These are phyloP conservation scores for Rugalucina vietnamica DNA, from an alignment of 2,888 invertebrate genomes.

Conservation along the genomic window DNA sequence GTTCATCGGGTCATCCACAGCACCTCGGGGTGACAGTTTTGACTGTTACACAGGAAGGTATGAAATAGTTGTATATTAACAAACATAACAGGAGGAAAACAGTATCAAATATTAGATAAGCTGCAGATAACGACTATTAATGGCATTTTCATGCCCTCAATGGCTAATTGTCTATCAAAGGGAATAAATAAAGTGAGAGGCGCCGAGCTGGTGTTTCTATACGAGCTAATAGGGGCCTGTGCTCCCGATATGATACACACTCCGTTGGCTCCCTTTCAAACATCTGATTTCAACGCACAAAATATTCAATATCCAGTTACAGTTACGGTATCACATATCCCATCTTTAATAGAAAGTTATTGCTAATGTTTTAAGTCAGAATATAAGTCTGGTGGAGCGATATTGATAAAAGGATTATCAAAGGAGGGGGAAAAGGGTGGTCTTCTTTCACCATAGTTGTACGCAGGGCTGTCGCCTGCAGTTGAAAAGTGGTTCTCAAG, in stretches of 20 bases:
- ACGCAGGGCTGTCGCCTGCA: no score
- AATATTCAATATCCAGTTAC: conserved; percentile 1
- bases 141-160: background rate
- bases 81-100: background rate
- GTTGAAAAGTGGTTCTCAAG: no score
- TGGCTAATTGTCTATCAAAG: conserved; percentile 6
- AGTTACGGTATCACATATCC: background rate
- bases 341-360: background rate
- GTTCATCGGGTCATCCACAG: no score
- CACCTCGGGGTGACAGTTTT: no score
- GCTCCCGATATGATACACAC: conserved; percentile 3
- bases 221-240: conserved; percentile 43
- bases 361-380: background rate
- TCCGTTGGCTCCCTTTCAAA: background rate
- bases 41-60: no score
- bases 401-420: no score
- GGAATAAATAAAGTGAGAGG: conserved; percentile 19
- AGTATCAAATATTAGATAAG: conserved; percentile 8
- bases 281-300: background rate
- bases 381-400: no score
- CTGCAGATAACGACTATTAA: background rate
- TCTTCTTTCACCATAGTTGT: no score
- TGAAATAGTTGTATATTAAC: no score
- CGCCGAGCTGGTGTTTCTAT: conserved; percentile 44
- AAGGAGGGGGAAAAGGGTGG: no score